Evolutionary conservation across 2,113 vertebrate genomes (phyloP).

Genomic region (Oxyura jamaicensis): DNA sequence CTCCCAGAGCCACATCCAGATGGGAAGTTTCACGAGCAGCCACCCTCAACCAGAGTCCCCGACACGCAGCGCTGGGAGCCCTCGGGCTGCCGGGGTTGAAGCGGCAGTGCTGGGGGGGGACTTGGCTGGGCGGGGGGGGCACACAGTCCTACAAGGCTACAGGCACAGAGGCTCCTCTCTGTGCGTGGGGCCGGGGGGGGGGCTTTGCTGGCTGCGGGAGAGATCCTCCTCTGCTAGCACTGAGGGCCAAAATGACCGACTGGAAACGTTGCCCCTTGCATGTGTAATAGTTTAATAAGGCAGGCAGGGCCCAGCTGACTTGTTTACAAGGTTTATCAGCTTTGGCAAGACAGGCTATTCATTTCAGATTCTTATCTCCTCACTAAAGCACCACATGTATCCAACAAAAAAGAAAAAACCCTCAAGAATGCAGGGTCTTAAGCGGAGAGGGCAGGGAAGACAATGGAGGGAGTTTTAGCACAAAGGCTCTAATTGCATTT

Average conservation of each 20-base stretch:
- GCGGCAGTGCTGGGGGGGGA: too few relatives aligned
- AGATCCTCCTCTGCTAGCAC: not conserved
- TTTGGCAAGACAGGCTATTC: not conserved
- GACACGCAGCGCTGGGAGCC: not conserved
- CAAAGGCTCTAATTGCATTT: rapidly evolving
- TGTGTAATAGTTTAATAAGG: not conserved
- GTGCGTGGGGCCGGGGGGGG: too few relatives aligned
- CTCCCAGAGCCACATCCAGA: not conserved
- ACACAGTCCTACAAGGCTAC: too few relatives aligned
- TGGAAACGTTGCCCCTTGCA: not conserved
- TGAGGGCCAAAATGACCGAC: not conserved
- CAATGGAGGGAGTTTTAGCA: rapidly evolving
- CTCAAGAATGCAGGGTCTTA: too few relatives aligned
- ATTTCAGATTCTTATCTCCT: not conserved
- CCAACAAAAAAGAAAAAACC: not conserved
- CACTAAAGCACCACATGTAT: not conserved
- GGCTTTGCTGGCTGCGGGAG: not conserved
- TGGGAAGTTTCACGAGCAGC: not conserved
- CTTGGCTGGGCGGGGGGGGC: too few relatives aligned
- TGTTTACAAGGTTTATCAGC: not conserved
- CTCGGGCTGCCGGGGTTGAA: too few relatives aligned
- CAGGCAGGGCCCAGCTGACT: not conserved
- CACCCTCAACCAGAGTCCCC: not conserved
- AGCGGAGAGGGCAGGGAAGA: not conserved
- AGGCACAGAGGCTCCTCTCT: too few relatives aligned